A percentile compares a stretch with the other conserved stretches of the same genome.
These are phyloP conservation scores for Turnix velox DNA, from an alignment of 2,113 vertebrate species.

Conservation along the genomic window DNA sequence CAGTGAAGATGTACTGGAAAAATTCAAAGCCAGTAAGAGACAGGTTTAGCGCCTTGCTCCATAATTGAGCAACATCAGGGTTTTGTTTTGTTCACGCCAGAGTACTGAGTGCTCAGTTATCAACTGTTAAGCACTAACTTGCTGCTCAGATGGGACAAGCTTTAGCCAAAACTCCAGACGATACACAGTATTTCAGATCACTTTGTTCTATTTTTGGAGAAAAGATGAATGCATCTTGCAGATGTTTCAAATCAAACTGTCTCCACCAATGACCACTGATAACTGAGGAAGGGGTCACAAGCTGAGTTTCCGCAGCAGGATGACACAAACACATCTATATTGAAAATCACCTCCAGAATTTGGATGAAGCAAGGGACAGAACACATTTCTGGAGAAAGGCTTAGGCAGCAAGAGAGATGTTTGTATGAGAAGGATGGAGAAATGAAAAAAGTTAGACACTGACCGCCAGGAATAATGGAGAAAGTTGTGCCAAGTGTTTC, in stretches of 20 bases:
- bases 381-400: background rate
- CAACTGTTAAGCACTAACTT: background rate
- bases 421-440: background rate
- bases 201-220: background rate
- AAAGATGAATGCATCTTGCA: background rate
- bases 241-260: background rate
- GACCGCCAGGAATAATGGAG: background rate
- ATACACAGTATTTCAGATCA: background rate
- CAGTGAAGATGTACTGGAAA: background rate
- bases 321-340: background rate
- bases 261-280: background rate
- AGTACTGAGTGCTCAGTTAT: background rate
- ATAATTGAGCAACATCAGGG: fast-evolving
- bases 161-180: background rate
- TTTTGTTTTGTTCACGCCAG: background rate
- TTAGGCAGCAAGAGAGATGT: background rate
- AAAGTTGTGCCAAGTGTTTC: background rate
- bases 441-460: background rate
- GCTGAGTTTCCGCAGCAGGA: background rate
- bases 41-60: background rate
- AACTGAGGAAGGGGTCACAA: background rate
- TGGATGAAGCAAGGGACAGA: background rate
- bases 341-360: background rate
- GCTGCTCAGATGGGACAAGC: background rate
- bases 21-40: background rate